Conservation (phyloP, 2,113 vertebrate genomes). For the Mellivora capensis region DNA sequence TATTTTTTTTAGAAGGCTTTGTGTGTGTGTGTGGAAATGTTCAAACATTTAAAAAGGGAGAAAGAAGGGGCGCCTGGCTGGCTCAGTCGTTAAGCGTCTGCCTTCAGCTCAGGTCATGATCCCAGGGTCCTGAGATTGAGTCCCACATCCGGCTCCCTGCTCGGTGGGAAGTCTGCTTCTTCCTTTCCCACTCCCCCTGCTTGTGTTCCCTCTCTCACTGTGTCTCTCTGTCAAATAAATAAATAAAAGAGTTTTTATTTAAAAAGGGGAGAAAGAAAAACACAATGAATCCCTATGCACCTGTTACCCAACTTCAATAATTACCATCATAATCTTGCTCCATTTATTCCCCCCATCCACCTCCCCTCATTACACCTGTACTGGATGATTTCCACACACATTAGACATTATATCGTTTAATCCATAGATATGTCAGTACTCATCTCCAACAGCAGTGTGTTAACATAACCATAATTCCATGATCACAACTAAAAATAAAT, state of each 20-base stretch:
- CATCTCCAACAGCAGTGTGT: background rate
- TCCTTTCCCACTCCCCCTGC: too few relatives aligned
- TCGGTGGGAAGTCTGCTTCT: too few relatives aligned
- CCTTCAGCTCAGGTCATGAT: too few relatives aligned
- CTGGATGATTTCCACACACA: background rate
- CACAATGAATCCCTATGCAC: background rate
- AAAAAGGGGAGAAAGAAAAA: background rate
- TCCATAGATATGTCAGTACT: background rate
- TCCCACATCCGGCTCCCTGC: too few relatives aligned
- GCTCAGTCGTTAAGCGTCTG: too few relatives aligned
- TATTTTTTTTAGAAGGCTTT: background rate
- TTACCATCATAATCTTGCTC: background rate
- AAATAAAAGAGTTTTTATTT: too few relatives aligned
- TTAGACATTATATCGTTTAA: background rate
- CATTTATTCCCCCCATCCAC: background rate
- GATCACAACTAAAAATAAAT: background rate
- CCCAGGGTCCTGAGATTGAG: too few relatives aligned
- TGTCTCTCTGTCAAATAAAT: too few relatives aligned
- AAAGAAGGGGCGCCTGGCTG: too few relatives aligned
- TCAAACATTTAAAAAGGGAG: background rate
- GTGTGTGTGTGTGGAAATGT: background rate
- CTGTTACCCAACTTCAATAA: background rate
- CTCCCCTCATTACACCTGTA: background rate
- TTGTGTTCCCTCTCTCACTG: too few relatives aligned
- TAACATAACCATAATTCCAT: background rate